Conservation (phyloP, 2,113 vertebrate species). For the Octodon degus region DNA sequence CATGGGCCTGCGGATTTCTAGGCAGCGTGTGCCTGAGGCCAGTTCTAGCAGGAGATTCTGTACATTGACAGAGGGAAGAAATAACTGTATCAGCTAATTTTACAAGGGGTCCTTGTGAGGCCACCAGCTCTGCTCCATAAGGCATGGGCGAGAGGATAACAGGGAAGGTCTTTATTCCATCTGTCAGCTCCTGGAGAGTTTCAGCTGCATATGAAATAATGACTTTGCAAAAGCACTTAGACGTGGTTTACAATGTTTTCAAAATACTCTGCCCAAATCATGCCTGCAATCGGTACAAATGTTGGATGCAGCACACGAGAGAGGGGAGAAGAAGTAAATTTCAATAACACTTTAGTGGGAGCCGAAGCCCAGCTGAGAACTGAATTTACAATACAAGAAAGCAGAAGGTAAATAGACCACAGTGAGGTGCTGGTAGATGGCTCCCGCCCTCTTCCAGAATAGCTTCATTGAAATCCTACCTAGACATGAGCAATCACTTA, state of each 20-base stretch:
- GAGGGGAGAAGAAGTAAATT: slow-evolving; percentile 55
- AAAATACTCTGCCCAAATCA: slow-evolving; percentile 10
- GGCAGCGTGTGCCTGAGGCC: background rate
- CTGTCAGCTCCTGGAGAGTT: background rate
- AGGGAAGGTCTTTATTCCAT: background rate
- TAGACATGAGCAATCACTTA: slow-evolving; percentile 70
- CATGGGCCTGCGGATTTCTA: background rate
- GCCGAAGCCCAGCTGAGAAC: slow-evolving; percentile 42
- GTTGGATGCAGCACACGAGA: background rate
- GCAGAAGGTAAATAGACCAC: slow-evolving; percentile 49
- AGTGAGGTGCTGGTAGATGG: slow-evolving; percentile 48
- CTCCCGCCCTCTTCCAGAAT: slow-evolving; percentile 56
- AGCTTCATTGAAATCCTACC: slow-evolving; percentile 71
- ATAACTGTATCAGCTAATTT: background rate
- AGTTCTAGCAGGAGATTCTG: slow-evolving; percentile 15
- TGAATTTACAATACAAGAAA: slow-evolving; percentile 68
- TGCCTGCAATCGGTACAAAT: slow-evolving; percentile 34
- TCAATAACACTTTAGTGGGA: slow-evolving; percentile 61
- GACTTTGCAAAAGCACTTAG: slow-evolving; percentile 62
- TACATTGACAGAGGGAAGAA: slow-evolving; percentile 26
- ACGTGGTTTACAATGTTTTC: slow-evolving; percentile 12
- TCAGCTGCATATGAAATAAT: slow-evolving; percentile 42
- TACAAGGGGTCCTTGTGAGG: background rate
- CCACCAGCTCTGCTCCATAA: background rate
- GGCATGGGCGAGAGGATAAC: background rate